Evolutionary conservation across 2,113 vertebrate genomes (phyloP).

Genomic region (Castor canadensis): DNA sequence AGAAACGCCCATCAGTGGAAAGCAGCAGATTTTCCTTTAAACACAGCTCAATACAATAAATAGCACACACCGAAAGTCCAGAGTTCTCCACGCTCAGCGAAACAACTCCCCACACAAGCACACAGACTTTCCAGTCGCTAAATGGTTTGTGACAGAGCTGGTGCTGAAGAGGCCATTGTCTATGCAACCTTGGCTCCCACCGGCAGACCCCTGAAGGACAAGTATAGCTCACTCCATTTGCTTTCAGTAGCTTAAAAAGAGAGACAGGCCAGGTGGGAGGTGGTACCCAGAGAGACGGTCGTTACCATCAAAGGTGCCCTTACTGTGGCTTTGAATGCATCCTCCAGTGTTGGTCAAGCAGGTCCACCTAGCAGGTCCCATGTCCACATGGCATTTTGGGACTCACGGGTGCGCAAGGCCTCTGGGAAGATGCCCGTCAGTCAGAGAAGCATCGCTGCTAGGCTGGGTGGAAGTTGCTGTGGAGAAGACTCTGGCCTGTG

Average conservation of each 20-base stretch:
- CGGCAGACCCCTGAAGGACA: slow-evolving; percentile 27
- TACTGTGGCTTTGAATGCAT: not conserved
- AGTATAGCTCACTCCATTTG: slow-evolving; percentile 13
- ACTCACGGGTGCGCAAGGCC: not conserved
- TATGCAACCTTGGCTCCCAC: slow-evolving; percentile 69
- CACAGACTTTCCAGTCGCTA: slow-evolving; percentile 62
- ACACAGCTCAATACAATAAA: slow-evolving; percentile 86
- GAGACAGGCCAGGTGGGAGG: not conserved
- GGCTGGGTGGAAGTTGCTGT: not conserved
- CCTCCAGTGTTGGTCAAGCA: not conserved
- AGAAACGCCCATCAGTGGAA: slow-evolving; percentile 89
- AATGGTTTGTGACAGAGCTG: slow-evolving; percentile 77
- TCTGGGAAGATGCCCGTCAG: fast-evolving
- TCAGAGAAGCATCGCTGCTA: not conserved
- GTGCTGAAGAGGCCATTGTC: slow-evolving; percentile 76
- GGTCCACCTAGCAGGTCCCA: no score
- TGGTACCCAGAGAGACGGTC: not conserved
- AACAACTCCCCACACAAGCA: slow-evolving; percentile 73
- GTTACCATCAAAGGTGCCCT: not conserved
- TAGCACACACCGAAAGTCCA: slow-evolving; percentile 74
- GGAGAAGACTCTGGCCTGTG: not conserved
- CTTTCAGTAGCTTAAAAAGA: slow-evolving; percentile 39
- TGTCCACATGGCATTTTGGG: not conserved
- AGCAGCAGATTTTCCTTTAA: slow-evolving; percentile 91
- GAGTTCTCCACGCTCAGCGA: slow-evolving; percentile 79